phyloP scores from a whole-genome alignment of 2,797 vertebrate genomes.

The Poecilia wingei region DNA sequence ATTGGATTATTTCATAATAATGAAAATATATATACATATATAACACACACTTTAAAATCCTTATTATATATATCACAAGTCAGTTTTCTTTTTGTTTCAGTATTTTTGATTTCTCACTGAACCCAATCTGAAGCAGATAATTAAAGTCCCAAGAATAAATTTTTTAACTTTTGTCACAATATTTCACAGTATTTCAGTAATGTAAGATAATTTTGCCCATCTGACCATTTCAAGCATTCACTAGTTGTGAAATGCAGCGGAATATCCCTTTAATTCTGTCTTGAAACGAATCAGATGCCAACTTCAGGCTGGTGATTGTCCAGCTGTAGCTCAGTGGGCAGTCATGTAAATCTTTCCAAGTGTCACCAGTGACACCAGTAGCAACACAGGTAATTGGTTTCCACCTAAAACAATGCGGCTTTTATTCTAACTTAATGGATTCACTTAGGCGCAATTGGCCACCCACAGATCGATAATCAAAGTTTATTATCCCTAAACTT shows the following conservation, averaged over 20 bases:
- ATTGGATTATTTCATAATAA: background rate
- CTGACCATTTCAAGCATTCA: background rate
- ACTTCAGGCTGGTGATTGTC: constrained; percentile 50
- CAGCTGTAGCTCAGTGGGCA: constrained; percentile 49
- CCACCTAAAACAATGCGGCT: constrained; percentile 70
- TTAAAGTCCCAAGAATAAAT: background rate
- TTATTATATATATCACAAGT: background rate
- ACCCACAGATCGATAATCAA: constrained; percentile 53
- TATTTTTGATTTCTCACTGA: background rate
- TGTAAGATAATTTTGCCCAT: background rate
- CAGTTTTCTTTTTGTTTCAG: background rate
- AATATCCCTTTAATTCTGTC: background rate
- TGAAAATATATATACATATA: background rate
- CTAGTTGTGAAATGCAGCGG: background rate
- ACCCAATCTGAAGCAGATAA: background rate
- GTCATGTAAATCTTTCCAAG: constrained; percentile 65
- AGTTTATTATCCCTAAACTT: background rate
- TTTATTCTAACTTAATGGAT: constrained; percentile 83
- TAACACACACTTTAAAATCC: background rate
- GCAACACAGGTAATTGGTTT: constrained; percentile 68
- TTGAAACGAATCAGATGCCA: background rate
- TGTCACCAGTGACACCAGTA: constrained; percentile 51
- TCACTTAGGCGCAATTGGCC: constrained; percentile 76
- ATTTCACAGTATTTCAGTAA: background rate
- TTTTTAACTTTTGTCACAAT: background rate